phyloP scores from a whole-genome alignment of 2,797 vertebrate species.

The Halcyon smyrnensis region DNA sequence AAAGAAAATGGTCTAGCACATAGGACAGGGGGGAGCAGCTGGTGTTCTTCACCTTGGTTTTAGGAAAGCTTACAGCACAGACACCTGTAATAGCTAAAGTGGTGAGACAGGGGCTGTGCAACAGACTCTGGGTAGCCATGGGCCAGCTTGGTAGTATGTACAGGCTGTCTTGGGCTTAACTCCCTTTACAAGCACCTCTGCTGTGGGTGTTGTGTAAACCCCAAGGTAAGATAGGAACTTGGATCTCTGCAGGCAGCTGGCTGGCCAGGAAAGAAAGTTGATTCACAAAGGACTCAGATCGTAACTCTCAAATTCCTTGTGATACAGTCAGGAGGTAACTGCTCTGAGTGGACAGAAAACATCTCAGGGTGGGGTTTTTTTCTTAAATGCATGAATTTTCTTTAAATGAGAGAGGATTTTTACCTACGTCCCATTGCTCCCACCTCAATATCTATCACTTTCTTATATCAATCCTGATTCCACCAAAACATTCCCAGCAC shows the following conservation, averaged over 20 bases:
- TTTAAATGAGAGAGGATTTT: background rate
- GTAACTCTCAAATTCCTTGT: background rate
- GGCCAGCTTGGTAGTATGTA: fast-evolving
- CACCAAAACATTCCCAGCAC: background rate
- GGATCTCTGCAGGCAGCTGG: background rate
- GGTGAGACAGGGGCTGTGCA: background rate
- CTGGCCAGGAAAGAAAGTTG: background rate
- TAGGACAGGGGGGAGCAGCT: background rate
- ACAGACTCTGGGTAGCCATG: background rate
- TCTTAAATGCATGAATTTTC: background rate
- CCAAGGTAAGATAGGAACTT: too few species aligned
- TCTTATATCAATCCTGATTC: background rate
- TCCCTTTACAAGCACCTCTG: background rate
- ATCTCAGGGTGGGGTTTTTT: background rate
- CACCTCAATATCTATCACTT: background rate
- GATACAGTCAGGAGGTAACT: background rate
- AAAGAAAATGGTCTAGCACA: background rate
- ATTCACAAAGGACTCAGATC: background rate
- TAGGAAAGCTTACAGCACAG: background rate
- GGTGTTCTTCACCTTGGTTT: background rate
- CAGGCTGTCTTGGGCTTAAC: background rate
- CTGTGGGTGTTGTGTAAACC: background rate
- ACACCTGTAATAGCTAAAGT: background rate
- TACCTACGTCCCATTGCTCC: background rate
- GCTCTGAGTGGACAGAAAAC: background rate